phyloP scores from a whole-genome alignment of 2,113 vertebrate genomes.

The Phasianus colchicus region DNA sequence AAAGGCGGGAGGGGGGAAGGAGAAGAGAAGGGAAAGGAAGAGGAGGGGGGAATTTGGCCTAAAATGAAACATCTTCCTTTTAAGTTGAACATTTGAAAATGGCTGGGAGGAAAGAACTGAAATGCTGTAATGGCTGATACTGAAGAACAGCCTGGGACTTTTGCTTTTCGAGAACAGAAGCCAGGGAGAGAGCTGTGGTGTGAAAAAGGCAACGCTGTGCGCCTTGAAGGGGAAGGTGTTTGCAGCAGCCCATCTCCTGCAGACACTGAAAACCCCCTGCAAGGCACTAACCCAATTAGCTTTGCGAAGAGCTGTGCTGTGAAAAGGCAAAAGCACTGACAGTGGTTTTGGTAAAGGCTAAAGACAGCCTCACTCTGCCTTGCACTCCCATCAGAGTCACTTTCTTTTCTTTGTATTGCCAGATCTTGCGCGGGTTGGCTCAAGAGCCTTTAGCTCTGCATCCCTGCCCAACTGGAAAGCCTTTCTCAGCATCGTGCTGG shows the following conservation, averaged over 20 bases:
- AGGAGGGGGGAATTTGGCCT: constrained; percentile 78
- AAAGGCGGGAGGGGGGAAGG: constrained; percentile 2
- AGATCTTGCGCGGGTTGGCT: constrained; percentile 35
- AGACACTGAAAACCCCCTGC: constrained; percentile 47
- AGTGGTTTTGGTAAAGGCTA: constrained; percentile 68
- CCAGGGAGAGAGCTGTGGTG: constrained; percentile 58
- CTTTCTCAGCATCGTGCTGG: background rate
- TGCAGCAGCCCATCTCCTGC: constrained; percentile 68
- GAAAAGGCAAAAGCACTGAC: constrained; percentile 70
- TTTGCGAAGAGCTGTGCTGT: constrained; percentile 57
- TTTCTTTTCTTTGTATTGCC: constrained; percentile 26
- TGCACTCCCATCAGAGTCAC: constrained; percentile 45
- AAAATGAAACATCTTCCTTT: constrained; percentile 85
- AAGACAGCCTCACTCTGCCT: constrained; percentile 62
- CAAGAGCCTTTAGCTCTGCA: constrained; percentile 35
- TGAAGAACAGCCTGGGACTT: constrained; percentile 74
- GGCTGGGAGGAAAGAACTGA: constrained; percentile 81
- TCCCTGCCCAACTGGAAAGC: constrained; percentile 7
- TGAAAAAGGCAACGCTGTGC: constrained; percentile 64
- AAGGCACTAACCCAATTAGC: constrained; percentile 60
- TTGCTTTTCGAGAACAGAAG: constrained; percentile 71
- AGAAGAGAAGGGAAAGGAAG: constrained; percentile 55
- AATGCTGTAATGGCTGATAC: constrained; percentile 77
- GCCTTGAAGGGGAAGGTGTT: constrained; percentile 59
- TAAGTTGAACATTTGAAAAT: constrained; percentile 82